Evolutionary conservation across 2,888 invertebrate species (phyloP), one percentile per base, ranked within the genome.

Genomic region (Catocala nupta): DNA sequence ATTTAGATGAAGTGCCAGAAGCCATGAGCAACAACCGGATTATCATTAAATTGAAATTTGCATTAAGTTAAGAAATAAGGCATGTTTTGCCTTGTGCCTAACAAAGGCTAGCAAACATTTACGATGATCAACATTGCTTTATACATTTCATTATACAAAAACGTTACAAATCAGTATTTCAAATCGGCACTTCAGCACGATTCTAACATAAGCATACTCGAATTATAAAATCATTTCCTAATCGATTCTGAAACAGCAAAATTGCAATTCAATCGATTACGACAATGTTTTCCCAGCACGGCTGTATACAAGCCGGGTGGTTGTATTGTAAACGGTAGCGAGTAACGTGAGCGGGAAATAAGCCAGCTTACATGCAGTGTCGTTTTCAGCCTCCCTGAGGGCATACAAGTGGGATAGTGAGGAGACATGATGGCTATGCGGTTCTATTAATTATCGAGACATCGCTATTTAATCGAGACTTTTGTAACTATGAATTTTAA

Each of bases 331-430:
- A 75, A 67, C 73, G 66, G 75, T 73, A 74, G 69, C 75, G 65
- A 48, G 56, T 48, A 71, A 78, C 70, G 72, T 63, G 69, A 65
- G 63, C 68, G 67, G 68, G 70, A 70, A 80, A 77, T 81, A 78
- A 80, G 73, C 69, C 69, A 57, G 72, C 73, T 77, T 69, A 70
- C 66, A 67, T 68, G 68, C 64, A 73, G 70, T 64, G 71, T 66
- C 67, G 59, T 66, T 73, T 55, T 55, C 55, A 51, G 55, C 57
- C 48, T 59, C 60, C 57, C 53, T 33, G 62, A 51, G 67, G 51
- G 55, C 60, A 57, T 63, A 59, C 56, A 60, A 55, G 47, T 55
- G 11, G 11, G 5, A 0, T 61, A 72, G 65, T 52, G 73, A n/a
- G 10, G 67, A 56, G 71, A 59, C 33, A 13, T 33, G 34, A 10